Evolutionary conservation across 1,140 invertebrate species (phyloP).

Genomic region (Drosophila persimilis): DNA sequence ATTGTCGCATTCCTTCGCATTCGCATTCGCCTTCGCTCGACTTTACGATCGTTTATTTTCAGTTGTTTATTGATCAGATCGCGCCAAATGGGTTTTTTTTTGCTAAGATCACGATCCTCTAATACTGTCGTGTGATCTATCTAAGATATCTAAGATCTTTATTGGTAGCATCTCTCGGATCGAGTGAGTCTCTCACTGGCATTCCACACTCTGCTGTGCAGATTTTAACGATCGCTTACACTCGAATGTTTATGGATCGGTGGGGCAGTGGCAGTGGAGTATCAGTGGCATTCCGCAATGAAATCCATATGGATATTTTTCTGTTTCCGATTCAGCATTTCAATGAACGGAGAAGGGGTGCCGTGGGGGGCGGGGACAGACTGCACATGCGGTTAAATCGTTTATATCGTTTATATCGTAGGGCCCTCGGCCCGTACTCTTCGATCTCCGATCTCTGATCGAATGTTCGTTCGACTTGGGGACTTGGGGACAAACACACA

Average conservation of each 20-base stretch:
- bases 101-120: too few species aligned
- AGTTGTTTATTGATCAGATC: conserved; percentile 44
- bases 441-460: conserved; percentile 23
- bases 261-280: conserved; percentile 3
- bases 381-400: conserved; percentile 56
- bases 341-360: conserved; percentile 21
- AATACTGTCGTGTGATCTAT: too few species aligned
- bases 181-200: too few species aligned
- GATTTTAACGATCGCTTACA: too few species aligned
- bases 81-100: too few species aligned
- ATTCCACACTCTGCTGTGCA: too few species aligned
- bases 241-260: conserved; percentile 48
- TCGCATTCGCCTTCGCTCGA: conserved; percentile 5
- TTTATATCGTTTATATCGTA: conserved; percentile 68
- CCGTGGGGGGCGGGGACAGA: not conserved
- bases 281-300: conserved; percentile 56
- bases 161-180: too few species aligned
- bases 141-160: too few species aligned
- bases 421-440: conserved; percentile 22
- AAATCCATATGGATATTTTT: conserved; percentile 67
- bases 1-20: conserved; percentile 28
- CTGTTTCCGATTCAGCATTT: conserved; percentile 48
- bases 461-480: conserved; percentile 31
- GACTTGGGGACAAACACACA: conserved; percentile 62
- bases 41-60: conserved; percentile 39